phyloP scores from a whole-genome alignment of 2,113 vertebrate genomes.

The Bubo bubo region DNA sequence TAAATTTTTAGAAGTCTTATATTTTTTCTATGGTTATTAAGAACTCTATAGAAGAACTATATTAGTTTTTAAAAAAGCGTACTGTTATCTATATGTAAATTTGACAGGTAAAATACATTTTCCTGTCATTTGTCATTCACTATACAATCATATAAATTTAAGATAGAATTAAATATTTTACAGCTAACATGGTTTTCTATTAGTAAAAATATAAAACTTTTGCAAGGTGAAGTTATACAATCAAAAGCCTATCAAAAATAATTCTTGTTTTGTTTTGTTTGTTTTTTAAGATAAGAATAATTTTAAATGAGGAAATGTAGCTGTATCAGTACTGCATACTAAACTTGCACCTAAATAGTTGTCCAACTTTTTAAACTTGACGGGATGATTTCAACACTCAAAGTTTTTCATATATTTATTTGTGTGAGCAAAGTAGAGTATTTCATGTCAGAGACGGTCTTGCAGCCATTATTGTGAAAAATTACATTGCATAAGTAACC shows the following conservation, averaged over 20 bases:
- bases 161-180: background rate
- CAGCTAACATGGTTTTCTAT: background rate
- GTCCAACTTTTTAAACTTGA: background rate
- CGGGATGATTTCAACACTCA: background rate
- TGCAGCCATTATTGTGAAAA: background rate
- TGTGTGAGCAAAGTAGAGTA: background rate
- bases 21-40: background rate
- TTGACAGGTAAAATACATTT: background rate
- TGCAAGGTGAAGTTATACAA: background rate
- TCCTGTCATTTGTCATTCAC: background rate
- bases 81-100: background rate
- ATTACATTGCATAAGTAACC: background rate
- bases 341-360: background rate
- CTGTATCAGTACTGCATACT: background rate
- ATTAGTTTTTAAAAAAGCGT: rapidly evolving
- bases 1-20: background rate
- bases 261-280: background rate
- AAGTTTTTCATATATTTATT: background rate
- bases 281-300: background rate
- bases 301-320: background rate
- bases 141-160: background rate
- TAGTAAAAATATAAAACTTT: background rate
- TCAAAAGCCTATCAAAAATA: background rate
- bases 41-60: background rate
- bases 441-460: background rate